Base-by-base conservation (phyloP, 2,888 invertebrate species). In the Brenthis daphne region DNA sequence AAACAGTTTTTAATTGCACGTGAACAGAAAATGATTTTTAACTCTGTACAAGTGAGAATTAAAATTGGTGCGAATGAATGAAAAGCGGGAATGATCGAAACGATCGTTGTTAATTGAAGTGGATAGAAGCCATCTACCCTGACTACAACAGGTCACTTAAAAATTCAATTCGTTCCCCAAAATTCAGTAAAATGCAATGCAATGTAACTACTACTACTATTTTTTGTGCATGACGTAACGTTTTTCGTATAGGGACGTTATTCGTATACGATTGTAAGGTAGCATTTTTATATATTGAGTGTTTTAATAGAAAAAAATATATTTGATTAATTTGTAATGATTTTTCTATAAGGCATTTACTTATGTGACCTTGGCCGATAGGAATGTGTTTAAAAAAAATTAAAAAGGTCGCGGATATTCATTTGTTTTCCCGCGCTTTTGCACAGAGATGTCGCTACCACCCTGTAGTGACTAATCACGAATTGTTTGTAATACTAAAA, bases 101-200 rank as follows among this genome's bases (percentile, higher is more conserved):
- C 63, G 63, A 63, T 63, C 63, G 54, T 37, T 63, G 63, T 63
- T 63, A 63, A 63, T 63, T 63, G 63, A 63, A 63, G 63, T 63
- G 54, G 63, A 11, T 43, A 54, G 63, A 54, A 43, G 37, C 54
- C 63, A 63, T 53, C 14, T 29, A 60, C n/a, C 43, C 11, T 24
- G 50, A 56, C 56, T 51, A 63, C 63, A 48, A 33, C 16, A 60
- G 66, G 20, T 33, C 53, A 63, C 53, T 54, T 54, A 33, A 54
- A 63, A 63, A 63, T 16, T 63, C 54, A 54, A 63, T 63, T 63
- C 37, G 63, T 24, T 53, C 24, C 2, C 29, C 54, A 33, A 63
- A 63, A 63, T 63, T 6, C 43, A 63, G 33, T 63, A 63, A 63
- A 63, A 53, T 43, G 43, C 5, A 53, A 20, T 53, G 37, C 51